These are phyloP conservation scores for Uromys caudimaculatus DNA, from an alignment of 2,797 vertebrate genomes.

Conservation along the genomic window DNA sequence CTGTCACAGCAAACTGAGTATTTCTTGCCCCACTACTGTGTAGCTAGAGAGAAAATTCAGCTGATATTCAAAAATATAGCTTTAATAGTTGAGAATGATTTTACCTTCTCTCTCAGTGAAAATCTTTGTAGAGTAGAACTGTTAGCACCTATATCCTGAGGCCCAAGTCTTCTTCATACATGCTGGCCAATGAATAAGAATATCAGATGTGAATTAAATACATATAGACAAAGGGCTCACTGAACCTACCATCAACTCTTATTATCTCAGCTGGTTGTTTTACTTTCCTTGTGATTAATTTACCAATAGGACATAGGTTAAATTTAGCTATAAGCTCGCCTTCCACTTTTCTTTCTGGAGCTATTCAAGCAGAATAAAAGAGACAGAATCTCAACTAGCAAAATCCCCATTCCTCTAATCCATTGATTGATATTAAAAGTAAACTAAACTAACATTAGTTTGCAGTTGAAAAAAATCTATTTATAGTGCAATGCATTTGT, in stretches of 20 bases:
- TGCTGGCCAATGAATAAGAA: not conserved
- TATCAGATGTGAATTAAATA: not conserved
- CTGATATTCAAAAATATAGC: not conserved
- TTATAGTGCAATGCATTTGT: not conserved
- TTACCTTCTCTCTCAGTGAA: not conserved
- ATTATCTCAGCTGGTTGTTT: not conserved
- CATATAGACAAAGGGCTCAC: not conserved
- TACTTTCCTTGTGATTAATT: not conserved
- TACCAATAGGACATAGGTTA: conserved; percentile 3
- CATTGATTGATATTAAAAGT: not conserved
- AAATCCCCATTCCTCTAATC: not conserved
- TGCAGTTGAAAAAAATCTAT: not conserved
- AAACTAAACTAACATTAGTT: not conserved
- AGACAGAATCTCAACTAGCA: not conserved
- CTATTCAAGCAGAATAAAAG: not conserved
- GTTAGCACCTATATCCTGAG: not conserved
- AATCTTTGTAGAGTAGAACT: not conserved
- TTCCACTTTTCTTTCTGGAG: not conserved
- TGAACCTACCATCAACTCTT: not conserved
- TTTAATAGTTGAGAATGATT: conserved; percentile 31
- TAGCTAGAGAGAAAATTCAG: not conserved
- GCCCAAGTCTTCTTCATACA: not conserved
- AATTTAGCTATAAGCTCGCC: not conserved
- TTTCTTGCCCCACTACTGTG: not conserved
- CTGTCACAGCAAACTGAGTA: not conserved